A percentile compares a stretch with the other conserved stretches of the same genome.
Evolutionary conservation across 2,113 vertebrate genomes (phyloP).

Genomic region (Peromyscus polionotus): DNA sequence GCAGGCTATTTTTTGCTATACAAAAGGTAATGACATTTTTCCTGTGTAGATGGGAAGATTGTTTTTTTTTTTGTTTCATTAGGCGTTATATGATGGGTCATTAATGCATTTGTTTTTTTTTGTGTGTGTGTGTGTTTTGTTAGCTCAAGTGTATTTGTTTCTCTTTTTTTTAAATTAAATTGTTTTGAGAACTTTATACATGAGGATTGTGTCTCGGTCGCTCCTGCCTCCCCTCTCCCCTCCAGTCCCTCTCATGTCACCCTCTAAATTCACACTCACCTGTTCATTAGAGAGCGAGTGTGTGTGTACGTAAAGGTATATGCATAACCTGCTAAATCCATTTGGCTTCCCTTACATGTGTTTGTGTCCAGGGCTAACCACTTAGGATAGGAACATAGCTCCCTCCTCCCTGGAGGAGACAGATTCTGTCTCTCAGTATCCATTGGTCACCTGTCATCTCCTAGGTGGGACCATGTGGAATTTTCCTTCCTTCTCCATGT

Average conservation of each 20-base stretch:
- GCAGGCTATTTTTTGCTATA: constrained; percentile 96
- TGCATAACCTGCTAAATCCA: background rate
- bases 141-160: constrained; percentile 19
- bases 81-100: background rate
- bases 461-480: background rate
- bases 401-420: background rate
- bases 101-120: background rate
- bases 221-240: background rate
- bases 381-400: background rate
- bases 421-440: background rate
- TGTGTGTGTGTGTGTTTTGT: background rate
- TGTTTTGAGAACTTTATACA: background rate
- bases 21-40: constrained; percentile 91
- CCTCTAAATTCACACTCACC: background rate
- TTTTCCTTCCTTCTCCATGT: background rate
- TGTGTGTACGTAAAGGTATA: background rate
- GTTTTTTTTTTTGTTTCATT: constrained; percentile 3
- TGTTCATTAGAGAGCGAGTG: background rate
- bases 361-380: background rate
- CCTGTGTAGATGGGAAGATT: background rate
- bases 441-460: background rate
- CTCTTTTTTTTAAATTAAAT: background rate
- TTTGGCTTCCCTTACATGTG: background rate
- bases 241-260: background rate
- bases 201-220: background rate